Base-by-base conservation (phyloP, 2,888 invertebrate genomes). In the Linyphia triangularis region DNA sequence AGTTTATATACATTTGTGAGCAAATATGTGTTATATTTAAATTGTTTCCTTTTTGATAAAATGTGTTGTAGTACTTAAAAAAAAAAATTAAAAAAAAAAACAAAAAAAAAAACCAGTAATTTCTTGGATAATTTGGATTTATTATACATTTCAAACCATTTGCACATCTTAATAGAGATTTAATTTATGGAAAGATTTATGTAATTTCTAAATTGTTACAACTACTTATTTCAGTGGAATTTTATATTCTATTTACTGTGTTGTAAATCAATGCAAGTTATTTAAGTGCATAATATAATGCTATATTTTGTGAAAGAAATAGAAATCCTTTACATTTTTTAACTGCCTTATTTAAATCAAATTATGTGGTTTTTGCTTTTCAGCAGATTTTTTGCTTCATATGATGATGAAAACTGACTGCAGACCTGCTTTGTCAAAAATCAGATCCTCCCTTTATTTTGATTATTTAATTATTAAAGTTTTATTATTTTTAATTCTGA, bases 321-420 rank as follows among this genome's bases (percentile, higher is more conserved):
- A 69, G 37, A 69, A 69, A 69, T 40, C 69, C 69, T 69, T 69
- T 69, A 37, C 40, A 69, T 9, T 16, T 69, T 65, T 69, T 22
- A 19, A 37, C 16, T 40, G 24, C 69, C 37, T 69, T 69, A 37
- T 40, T 40, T 69, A 83, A 88, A 88, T 83, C 65, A 83, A 69
- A 83, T 75, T 82, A 88, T 88, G 77, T 83, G 83, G 78, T 88
- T 88, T 88, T 88, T 88, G 88, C 88, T 88, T 88, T 88, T 83
- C 88, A 88, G 88, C 88, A 88, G 88, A 85, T 75, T 70, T 88
- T 88, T 83, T 59, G 83, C 81, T 81, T 81, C 81, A 83, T 65
- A 59, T 67, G 78, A 65, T 77, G 88, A 83, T 63, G 30, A 40
- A 73, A 72, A 77, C 82, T 88, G 70, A 63, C 83, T 83, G 88